phyloP scores from a whole-genome alignment of 2,888 invertebrate genomes.

The Rhopalosiphum nymphaeae region DNA sequence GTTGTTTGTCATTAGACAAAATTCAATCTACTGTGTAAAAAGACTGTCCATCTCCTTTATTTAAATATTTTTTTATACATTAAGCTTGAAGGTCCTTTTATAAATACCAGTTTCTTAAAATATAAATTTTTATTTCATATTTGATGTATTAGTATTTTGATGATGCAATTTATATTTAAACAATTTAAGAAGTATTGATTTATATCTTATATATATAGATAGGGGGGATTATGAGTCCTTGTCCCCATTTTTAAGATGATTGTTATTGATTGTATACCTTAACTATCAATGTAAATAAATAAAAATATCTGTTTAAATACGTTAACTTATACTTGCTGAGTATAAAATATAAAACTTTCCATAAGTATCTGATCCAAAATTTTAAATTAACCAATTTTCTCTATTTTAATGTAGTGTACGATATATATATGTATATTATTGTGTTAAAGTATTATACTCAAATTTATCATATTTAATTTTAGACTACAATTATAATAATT shows the following conservation, averaged over 20 bases:
- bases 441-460: too few species aligned
- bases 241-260: background rate
- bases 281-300: background rate
- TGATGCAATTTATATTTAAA: background rate
- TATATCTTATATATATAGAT: background rate
- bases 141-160: background rate
- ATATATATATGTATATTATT: too few species aligned
- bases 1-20: background rate
- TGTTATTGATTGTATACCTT: background rate
- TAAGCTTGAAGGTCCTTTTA: background rate
- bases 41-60: background rate
- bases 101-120: background rate
- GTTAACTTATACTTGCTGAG: background rate
- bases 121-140: background rate
- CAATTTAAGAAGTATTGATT: background rate
- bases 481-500: background rate
- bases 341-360: background rate
- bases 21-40: background rate
- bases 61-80: slow-evolving; percentile 8
- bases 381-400: background rate
- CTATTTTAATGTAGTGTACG: background rate
- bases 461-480: background rate
- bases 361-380: background rate
- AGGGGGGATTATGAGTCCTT: slow-evolving; percentile 9
- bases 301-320: background rate